These are phyloP conservation scores for Lucilia sericata DNA, from an alignment of 1,140 invertebrate species.

Conservation along the genomic window DNA sequence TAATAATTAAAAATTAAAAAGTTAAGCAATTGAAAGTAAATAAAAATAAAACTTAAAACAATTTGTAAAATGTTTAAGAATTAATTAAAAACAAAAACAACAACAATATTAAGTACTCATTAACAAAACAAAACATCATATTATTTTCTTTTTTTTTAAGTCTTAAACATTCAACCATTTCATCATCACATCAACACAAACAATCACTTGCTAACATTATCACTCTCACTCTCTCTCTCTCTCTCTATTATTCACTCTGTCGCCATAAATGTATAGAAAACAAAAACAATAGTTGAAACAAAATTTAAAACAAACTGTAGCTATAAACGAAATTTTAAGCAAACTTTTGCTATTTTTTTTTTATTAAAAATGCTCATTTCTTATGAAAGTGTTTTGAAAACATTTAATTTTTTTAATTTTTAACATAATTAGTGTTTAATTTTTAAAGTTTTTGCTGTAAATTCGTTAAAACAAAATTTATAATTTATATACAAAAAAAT, in stretches of 20 bases:
- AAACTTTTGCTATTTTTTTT: neutral
- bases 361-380: neutral
- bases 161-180: neutral
- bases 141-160: neutral
- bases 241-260: neutral
- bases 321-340: neutral
- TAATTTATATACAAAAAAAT: neutral
- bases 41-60: slow-evolving; percentile 1
- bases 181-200: neutral
- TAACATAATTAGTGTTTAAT: too few species aligned
- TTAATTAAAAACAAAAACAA: slow-evolving; percentile 33
- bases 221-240: neutral
- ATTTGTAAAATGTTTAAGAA: slow-evolving; percentile 40
- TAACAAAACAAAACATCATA: neutral
- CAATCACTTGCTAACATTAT: too few species aligned
- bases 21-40: slow-evolving; percentile 27
- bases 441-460: neutral
- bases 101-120: neutral
- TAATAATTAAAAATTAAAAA: neutral
- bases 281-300: neutral
- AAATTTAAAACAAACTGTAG: too few species aligned
- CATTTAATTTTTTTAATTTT: too few species aligned
- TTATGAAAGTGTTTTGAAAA: too few species aligned
- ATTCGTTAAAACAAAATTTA: neutral
- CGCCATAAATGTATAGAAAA: neutral